Base-by-base conservation (phyloP, 2,888 invertebrate species). In the Atrina japonica region DNA sequence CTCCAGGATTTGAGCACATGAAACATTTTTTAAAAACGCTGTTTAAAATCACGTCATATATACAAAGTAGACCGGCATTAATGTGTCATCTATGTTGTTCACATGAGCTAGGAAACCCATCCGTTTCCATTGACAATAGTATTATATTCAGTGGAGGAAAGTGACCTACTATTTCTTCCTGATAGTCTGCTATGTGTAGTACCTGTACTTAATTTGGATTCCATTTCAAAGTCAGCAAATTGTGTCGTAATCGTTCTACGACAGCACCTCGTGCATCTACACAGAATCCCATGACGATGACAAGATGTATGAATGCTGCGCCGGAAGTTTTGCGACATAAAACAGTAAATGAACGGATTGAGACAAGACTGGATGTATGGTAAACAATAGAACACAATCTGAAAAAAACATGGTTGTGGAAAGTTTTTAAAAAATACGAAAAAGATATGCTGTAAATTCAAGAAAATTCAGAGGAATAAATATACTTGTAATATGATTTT, bases 281-380 rank as follows among this genome's bases (percentile, higher is more conserved):
- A 72, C 11, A 58, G n/a, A 35, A 21, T 50, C 47, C 52, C 52
- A 1, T 50, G 27, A 16, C 52, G 43, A 21, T 63, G 43, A 52
- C 78, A 77, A 14, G 77, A 73, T 18, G 67, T 56, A 41, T 66
- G 52, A 23, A 81, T 69, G 64, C 76, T 75, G 41, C 75, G 64
- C 45, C 84, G 63, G 56, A 85, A 83, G 40, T 79, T 82, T 66
- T 81, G 81, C 3, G 86, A 86, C 86, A 86, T 86, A 64, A 82
- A 76, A 6, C 83, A 78, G 63, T 86, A 86, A 50, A 86, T 83
- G 45, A 86, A 67, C 1, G 86, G 86, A 71, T 86, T 86, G 30
- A 85, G 75, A 71, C 82, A 83, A 3, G 86, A 85, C 60, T 86
- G 86, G 21, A 86, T 70, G 67, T 85, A 86, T 5, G 86, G 86